Evolutionary conservation across 2,888 invertebrate species (phyloP), one percentile per base, ranked within the genome.

Genomic region (Folsomia candida): DNA sequence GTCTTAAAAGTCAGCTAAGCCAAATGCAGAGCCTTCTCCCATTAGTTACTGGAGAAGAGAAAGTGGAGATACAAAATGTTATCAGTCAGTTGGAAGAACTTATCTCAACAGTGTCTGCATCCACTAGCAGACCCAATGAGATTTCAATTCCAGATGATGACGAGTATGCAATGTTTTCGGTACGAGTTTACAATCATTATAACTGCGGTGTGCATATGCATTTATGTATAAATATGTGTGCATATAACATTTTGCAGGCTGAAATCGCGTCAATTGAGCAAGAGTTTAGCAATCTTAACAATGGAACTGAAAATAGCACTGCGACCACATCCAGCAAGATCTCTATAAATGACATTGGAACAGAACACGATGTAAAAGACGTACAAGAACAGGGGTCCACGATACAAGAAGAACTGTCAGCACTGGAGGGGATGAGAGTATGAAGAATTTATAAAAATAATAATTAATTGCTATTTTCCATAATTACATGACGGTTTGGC

Each of bases 371-470:
- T 20, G 47, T 47, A 3, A 26, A 22, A 51, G 68, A 18, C 14
- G 68, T 3, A 2, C 63, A 51, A 0, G 70, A 70, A 4, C 73
- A 73, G 14, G 51, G 26, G 51, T 65, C 65, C 20, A 69, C 70
- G 1, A 70, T 72, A 61, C 67, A 88, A 87, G 87, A 88, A 81
- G 88, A 90, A 80, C 83, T 90, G 67, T 85, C 88, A 75, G 85
- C 87, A 47, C 84, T 94, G 69, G 86, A 92, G 80, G 95, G 95
- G 25, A 90, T 89, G 85, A 94, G 93, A 28, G 65, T 54, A 54
- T 57, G 57, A 18, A 20, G 59, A 24, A 25, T 59, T 59, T 18
- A 29, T 29, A 62, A 29, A 11, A n/a, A n/a, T 20, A 54, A 11
- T 47, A 18, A n/a, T n/a, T n/a, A n/a, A n/a, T n/a, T n/a, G n/a